Percentiles rank a stretch among this genome's conserved stretches.
Evolutionary conservation across 2,113 vertebrate genomes (phyloP).

Genomic region (Larimichthys polyactis): DNA sequence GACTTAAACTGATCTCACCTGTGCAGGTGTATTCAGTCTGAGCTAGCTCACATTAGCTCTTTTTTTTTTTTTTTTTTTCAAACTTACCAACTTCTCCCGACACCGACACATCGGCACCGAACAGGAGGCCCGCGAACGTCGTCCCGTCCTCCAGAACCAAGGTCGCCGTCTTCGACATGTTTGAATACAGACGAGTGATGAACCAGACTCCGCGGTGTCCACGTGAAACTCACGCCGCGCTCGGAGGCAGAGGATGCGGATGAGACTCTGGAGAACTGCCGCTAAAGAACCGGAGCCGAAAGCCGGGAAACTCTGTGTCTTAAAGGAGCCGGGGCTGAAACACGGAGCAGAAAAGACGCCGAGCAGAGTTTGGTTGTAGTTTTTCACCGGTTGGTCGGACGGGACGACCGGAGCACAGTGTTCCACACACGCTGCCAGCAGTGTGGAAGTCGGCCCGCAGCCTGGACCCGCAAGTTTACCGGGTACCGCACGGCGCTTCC

Average conservation of each 20-base stretch:
- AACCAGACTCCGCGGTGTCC: constrained; percentile 17
- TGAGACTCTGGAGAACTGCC: not conserved
- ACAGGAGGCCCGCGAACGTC: constrained; percentile 86
- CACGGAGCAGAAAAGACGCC: fast-evolving
- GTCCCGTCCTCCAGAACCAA: constrained; percentile 91
- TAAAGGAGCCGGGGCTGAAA: fast-evolving
- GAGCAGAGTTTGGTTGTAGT: fast-evolving
- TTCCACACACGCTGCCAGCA: constrained; percentile 65
- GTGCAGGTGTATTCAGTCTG: not conserved
- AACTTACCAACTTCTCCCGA: constrained; percentile 93
- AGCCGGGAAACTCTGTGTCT: fast-evolving
- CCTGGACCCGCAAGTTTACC: not conserved
- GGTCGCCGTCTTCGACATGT: constrained; percentile 78
- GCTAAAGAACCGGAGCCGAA: not conserved
- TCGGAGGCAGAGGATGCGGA: not conserved
- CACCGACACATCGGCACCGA: constrained; percentile 86
- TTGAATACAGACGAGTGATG: not conserved
- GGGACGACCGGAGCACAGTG: fast-evolving
- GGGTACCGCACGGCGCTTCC: not conserved
- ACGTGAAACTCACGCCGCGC: constrained; percentile 66
- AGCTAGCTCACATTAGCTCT: not conserved
- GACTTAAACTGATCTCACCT: fast-evolving
- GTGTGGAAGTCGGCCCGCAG: constrained; percentile 58
- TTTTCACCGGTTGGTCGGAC: not conserved
- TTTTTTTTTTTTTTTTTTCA: too few species aligned